Percentiles rank a stretch among this genome's conserved stretches.
Conservation (phyloP, 2,888 invertebrate genomes). For the Eilema griseolum region DNA sequence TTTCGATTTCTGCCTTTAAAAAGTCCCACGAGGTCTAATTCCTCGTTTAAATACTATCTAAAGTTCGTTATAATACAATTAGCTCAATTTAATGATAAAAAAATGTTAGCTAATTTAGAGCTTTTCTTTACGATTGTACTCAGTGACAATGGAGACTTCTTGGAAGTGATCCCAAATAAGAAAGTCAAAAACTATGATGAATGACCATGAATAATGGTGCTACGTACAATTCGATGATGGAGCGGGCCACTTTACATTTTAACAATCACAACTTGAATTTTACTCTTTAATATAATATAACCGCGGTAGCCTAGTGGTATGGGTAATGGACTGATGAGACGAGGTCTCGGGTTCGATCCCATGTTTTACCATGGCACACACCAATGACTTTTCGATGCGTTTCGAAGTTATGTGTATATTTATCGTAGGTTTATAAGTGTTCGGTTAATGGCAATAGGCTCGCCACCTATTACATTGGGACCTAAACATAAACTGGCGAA, state of each 20-base stretch:
- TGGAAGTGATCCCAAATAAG: slow-evolving; percentile 52
- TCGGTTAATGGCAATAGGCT: too few species aligned
- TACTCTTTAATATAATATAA: background rate
- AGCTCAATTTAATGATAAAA: background rate
- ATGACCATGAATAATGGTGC: slow-evolving; percentile 49
- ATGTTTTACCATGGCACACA: too few species aligned
- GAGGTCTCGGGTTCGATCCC: too few species aligned
- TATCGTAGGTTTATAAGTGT: too few species aligned
- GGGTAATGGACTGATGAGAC: too few species aligned
- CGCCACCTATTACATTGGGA: too few species aligned
- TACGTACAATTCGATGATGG: slow-evolving; percentile 28
- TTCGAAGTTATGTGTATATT: too few species aligned
- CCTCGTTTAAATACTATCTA: background rate
- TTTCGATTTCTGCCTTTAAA: too few species aligned
- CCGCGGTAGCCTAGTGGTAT: too few species aligned
- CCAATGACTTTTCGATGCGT: too few species aligned
- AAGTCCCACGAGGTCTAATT: background rate
- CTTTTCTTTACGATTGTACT: slow-evolving; percentile 4
- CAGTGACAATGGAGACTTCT: slow-evolving; percentile 26
- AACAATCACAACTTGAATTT: background rate
- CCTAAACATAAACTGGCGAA: too few species aligned
- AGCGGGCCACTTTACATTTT: slow-evolving; percentile 23
- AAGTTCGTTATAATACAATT: background rate
- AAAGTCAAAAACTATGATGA: slow-evolving; percentile 56
- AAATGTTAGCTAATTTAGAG: background rate